phyloP scores from a whole-genome alignment of 2,113 vertebrate species.

The Gadus chalcogrammus region DNA sequence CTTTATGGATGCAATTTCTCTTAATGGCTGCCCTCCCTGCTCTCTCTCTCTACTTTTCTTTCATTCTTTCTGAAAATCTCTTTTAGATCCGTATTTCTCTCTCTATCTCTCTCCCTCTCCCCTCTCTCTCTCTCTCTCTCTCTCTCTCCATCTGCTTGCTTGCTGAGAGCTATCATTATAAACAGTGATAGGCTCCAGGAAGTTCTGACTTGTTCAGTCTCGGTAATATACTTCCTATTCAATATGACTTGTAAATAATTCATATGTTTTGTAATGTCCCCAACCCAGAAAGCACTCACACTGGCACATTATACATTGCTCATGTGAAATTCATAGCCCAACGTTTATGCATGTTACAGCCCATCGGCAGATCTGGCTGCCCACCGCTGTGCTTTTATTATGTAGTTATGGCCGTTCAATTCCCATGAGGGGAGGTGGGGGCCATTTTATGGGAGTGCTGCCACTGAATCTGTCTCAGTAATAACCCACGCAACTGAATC shows the following conservation, averaged over 20 bases:
- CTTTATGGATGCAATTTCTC: too few species aligned
- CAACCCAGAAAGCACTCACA: background rate
- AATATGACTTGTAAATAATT: conserved; percentile 64
- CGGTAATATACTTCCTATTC: conserved; percentile 54
- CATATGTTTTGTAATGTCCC: conserved; percentile 29
- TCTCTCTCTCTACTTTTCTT: background rate
- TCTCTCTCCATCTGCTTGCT: conserved; percentile 4
- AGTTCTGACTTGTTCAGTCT: conserved; percentile 53
- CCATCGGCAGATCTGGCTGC: conserved; percentile 28
- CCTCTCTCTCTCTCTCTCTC: background rate
- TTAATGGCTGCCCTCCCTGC: background rate
- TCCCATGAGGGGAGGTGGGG: background rate
- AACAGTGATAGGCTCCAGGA: conserved; percentile 48
- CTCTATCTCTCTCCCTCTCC: background rate
- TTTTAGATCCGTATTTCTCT: background rate
- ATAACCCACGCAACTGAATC: too few species aligned
- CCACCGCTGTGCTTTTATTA: conserved; percentile 31
- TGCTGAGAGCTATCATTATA: conserved; percentile 50
- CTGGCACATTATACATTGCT: background rate
- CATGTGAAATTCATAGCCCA: background rate
- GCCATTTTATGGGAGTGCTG: conserved; percentile 22
- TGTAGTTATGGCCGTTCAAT: conserved; percentile 21
- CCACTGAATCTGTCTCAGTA: too few species aligned
- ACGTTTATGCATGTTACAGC: conserved; percentile 38
- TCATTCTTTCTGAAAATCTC: background rate